Evolutionary conservation across 2,113 vertebrate species (phyloP).

Genomic region (Vidua chalybeata): DNA sequence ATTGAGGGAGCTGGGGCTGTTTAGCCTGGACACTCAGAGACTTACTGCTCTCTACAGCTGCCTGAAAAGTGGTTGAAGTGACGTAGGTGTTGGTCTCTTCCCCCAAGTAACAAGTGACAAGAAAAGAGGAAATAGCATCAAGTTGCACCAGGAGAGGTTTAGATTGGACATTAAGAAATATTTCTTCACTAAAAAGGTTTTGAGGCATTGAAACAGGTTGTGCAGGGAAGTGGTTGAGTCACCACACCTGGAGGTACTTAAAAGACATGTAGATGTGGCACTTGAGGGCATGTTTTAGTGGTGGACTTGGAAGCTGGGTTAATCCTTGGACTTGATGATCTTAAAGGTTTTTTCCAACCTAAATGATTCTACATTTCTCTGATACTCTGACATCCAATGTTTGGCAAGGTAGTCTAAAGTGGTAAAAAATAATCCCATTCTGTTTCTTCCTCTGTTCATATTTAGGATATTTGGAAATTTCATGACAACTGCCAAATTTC

Average conservation of each 20-base stretch:
- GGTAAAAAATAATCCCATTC: background rate
- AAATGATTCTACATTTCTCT: background rate
- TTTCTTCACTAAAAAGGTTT: background rate
- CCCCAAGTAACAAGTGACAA: background rate
- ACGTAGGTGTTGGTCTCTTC: background rate
- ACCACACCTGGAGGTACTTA: background rate
- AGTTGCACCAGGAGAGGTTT: background rate
- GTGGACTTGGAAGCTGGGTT: background rate
- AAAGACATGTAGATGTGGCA: background rate
- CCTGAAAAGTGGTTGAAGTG: background rate
- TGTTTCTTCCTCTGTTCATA: background rate
- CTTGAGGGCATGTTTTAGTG: background rate
- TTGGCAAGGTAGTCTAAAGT: background rate
- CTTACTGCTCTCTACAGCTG: background rate
- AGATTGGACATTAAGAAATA: background rate
- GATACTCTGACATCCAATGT: background rate
- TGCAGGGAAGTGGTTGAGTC: background rate
- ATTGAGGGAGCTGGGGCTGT: background rate
- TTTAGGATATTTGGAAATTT: slow-evolving; percentile 35
- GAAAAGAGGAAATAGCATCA: background rate
- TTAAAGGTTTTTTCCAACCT: background rate
- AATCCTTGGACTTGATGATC: background rate
- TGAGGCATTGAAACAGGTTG: background rate
- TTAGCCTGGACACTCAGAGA: background rate
- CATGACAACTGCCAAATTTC: background rate